These are phyloP conservation scores for Xerus rutilus DNA, from an alignment of 2,797 vertebrate genomes.

Conservation along the genomic window DNA sequence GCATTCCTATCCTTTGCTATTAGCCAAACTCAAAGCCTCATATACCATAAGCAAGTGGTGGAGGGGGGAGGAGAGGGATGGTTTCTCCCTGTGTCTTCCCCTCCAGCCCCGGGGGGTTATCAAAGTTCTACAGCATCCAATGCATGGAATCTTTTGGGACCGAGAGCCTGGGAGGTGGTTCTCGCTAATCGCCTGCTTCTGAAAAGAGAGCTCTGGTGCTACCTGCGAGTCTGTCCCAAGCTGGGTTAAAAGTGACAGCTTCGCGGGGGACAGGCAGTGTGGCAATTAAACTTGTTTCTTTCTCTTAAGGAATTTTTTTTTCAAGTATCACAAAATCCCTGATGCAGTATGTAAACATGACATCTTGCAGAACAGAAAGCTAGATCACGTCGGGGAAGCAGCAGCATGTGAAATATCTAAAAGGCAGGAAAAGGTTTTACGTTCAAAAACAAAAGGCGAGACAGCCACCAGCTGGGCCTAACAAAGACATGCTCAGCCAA, in stretches of 20 bases:
- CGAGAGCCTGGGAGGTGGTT: not conserved
- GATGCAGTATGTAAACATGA: slow-evolving; percentile 91
- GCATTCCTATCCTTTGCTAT: not conserved
- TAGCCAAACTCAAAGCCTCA: not conserved
- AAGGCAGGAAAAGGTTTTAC: slow-evolving; percentile 43
- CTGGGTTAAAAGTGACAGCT: not conserved
- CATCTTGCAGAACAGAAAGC: slow-evolving; percentile 75
- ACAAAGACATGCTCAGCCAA: not conserved
- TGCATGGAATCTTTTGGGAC: slow-evolving; percentile 17
- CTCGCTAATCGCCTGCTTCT: not conserved
- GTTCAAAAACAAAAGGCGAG: slow-evolving; percentile 15
- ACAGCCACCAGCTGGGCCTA: not conserved
- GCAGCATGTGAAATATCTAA: slow-evolving; percentile 86
- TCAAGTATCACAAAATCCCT: slow-evolving; percentile 95
- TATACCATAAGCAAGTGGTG: fast-evolving
- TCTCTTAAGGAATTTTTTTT: slow-evolving; percentile 87
- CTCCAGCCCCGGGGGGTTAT: not conserved
- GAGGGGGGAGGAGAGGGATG: not conserved
- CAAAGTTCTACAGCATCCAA: not conserved
- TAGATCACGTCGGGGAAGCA: slow-evolving; percentile 88
- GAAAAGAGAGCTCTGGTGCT: not conserved
- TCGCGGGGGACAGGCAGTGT: slow-evolving; percentile 22
- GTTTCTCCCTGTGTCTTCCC: not conserved
- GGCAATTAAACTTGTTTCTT: slow-evolving; percentile 26
- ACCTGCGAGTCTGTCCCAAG: not conserved